These are phyloP conservation scores for Popillia japonica DNA, from an alignment of 1,140 invertebrate genomes.

Conservation along the genomic window DNA sequence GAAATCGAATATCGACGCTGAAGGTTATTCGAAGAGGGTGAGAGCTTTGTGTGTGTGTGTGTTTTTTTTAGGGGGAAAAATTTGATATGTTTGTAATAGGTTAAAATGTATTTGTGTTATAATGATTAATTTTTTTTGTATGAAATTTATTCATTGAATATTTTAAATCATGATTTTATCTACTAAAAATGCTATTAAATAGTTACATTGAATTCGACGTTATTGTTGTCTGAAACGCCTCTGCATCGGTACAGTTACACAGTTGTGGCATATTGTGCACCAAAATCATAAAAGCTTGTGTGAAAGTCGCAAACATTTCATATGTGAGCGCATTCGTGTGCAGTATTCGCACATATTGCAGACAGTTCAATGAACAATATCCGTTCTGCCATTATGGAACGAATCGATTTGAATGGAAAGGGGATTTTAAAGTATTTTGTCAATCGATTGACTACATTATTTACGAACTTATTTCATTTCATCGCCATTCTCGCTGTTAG, in stretches of 20 bases:
- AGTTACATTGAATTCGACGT: too few species aligned
- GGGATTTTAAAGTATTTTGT: not conserved
- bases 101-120: not conserved
- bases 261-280: not conserved
- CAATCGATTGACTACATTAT: not conserved
- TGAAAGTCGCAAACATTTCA: not conserved
- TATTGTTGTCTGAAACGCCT: too few species aligned
- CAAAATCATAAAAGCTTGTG: not conserved
- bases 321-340: not conserved
- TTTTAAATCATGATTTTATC: too few species aligned
- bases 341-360: conserved; percentile 5
- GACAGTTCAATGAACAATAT: not conserved
- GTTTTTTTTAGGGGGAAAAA: not conserved
- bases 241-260: too few species aligned
- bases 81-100: conserved; percentile 1
- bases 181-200: too few species aligned
- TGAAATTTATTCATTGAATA: too few species aligned
- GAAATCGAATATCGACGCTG: not conserved
- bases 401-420: not conserved
- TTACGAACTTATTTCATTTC: too few species aligned
- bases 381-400: not conserved
- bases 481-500: too few species aligned
- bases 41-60: not conserved
- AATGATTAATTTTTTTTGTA: too few species aligned
- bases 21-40: not conserved